Evolutionary conservation across 2,888 invertebrate genomes (phyloP).

Genomic region (Blastobasis lacticolella): DNA sequence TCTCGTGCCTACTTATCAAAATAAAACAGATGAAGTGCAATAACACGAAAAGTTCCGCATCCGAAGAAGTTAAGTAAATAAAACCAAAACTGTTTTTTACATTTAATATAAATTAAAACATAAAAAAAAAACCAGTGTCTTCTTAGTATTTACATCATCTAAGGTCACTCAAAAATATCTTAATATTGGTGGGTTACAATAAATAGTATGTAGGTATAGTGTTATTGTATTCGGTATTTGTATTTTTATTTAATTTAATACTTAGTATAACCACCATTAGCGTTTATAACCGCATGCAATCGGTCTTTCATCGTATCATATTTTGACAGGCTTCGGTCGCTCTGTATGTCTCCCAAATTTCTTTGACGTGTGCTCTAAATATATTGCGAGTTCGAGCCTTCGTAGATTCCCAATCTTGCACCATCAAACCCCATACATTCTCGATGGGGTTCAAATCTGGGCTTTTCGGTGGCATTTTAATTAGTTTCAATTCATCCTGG

Average conservation of each 20-base stretch:
- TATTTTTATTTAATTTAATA: background rate
- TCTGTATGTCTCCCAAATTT: too few species aligned
- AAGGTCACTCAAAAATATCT: background rate
- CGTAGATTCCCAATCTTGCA: too few species aligned
- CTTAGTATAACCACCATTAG: slow-evolving; percentile 1
- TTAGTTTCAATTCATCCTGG: too few species aligned
- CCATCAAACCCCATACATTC: too few species aligned
- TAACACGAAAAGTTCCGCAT: background rate
- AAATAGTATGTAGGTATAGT: background rate
- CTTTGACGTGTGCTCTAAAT: too few species aligned
- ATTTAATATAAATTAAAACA: background rate
- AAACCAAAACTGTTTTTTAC: background rate
- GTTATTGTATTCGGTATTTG: background rate
- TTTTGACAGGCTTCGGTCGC: too few species aligned
- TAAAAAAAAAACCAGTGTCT: background rate
- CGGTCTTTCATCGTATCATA: slow-evolving; percentile 2
- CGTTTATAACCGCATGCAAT: slow-evolving; percentile 1
- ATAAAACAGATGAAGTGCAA: background rate
- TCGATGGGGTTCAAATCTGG: too few species aligned
- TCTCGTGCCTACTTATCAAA: too few species aligned
- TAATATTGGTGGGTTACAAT: background rate
- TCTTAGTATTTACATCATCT: background rate
- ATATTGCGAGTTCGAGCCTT: too few species aligned
- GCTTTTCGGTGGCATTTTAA: too few species aligned
- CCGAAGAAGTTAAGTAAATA: background rate